Evolutionary conservation across 1,140 invertebrate genomes (phyloP).

Genomic region (Leucophenga varia): DNA sequence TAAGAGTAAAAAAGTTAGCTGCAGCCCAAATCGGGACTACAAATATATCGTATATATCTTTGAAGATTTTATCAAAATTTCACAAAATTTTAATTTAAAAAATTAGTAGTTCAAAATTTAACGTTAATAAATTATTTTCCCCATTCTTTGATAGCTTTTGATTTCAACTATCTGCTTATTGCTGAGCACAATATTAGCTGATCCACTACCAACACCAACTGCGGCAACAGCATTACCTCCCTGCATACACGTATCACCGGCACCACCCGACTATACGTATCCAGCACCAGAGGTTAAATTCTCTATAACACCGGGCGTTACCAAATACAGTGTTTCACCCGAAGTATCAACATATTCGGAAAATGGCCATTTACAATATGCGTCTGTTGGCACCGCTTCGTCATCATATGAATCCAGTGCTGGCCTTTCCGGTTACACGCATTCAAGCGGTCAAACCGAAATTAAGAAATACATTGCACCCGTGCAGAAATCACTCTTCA

Average conservation of each 20-base stretch:
- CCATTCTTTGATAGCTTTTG: slow-evolving; percentile 8
- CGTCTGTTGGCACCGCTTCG: slow-evolving; percentile 28
- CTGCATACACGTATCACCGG: slow-evolving; percentile 32
- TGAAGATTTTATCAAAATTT: too few relatives aligned
- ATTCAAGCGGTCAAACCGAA: slow-evolving; percentile 29
- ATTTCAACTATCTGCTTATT: slow-evolving; percentile 20
- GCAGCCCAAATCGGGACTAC: too few relatives aligned
- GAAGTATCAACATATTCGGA: slow-evolving; percentile 41
- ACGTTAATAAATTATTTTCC: too few relatives aligned
- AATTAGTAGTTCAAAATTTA: too few relatives aligned
- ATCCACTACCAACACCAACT: slow-evolving; percentile 26
- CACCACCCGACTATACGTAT: slow-evolving; percentile 22
- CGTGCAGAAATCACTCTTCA: slow-evolving; percentile 29
- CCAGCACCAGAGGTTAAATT: slow-evolving; percentile 45
- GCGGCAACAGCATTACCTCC: slow-evolving; percentile 20
- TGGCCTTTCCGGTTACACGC: slow-evolving; percentile 28
- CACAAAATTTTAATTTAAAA: too few relatives aligned
- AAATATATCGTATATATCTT: too few relatives aligned
- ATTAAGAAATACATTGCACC: slow-evolving; percentile 39
- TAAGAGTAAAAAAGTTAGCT: too few relatives aligned
- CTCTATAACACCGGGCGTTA: slow-evolving; percentile 40
- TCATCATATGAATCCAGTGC: slow-evolving; percentile 36
- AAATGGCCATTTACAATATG: slow-evolving; percentile 35
- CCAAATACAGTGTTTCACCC: slow-evolving; percentile 36
- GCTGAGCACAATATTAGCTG: slow-evolving; percentile 27